phyloP scores from a whole-genome alignment of 2,888 invertebrate genomes.

The Drosophila testacea region DNA sequence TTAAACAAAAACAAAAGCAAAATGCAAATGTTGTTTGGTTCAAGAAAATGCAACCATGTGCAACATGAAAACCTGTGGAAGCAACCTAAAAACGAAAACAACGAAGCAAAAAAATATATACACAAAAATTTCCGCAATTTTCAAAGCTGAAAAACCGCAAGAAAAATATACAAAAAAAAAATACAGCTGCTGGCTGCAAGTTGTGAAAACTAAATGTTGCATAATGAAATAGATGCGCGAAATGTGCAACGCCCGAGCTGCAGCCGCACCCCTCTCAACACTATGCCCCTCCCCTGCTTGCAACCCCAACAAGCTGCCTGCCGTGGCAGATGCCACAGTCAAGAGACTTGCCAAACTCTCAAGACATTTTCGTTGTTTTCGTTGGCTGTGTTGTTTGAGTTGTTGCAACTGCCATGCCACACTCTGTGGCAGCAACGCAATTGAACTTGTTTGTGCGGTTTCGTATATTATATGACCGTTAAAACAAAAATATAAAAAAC shows the following conservation, averaged over 20 bases:
- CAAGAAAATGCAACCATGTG: constrained; percentile 71
- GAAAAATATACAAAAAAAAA: constrained; percentile 20
- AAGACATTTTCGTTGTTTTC: constrained; percentile 42
- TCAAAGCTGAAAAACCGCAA: constrained; percentile 55
- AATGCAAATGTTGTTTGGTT: constrained; percentile 67
- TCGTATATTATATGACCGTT: constrained; percentile 35
- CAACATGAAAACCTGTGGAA: constrained; percentile 54
- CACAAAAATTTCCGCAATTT: constrained; percentile 71
- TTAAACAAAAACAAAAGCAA: constrained; percentile 31
- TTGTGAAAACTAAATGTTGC: constrained; percentile 71
- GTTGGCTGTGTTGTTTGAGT: background rate
- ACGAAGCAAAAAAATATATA: constrained; percentile 13
- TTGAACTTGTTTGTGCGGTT: constrained; percentile 70
- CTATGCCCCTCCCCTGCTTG: background rate
- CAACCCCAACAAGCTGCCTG: constrained; percentile 12
- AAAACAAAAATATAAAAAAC: constrained; percentile 15
- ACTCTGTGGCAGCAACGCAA: constrained; percentile 52
- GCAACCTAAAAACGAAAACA: constrained; percentile 31
- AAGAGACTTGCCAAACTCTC: constrained; percentile 68
- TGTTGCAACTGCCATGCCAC: constrained; percentile 34
- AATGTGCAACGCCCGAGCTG: constrained; percentile 66
- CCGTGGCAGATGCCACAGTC: constrained; percentile 67
- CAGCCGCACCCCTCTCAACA: constrained; percentile 10
- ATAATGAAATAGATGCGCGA: constrained; percentile 81
- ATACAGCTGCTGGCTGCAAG: constrained; percentile 41